Base-by-base conservation (phyloP, 1,140 invertebrate species). In the Eueides isabella region DNA sequence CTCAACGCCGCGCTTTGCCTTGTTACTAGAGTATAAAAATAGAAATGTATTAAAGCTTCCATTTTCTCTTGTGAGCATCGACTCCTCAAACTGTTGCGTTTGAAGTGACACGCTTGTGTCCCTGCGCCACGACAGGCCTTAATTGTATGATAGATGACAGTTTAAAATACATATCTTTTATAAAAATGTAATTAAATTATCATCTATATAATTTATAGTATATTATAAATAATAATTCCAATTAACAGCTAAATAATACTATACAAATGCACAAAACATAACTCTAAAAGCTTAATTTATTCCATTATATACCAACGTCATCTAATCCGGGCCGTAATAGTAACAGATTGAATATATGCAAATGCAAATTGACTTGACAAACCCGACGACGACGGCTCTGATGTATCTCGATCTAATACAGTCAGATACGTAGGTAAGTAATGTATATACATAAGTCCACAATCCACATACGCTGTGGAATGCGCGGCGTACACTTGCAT, bases 391-490 rank as follows among this genome's bases (percentile, higher is more conserved):
- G 76, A 75, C 67, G 72, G 74, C 73, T 75, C 67, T 71, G 63
- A 65, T 78, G 72, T 72, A 80, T 78, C 74, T 75, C 73, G 72
- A 80, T 80, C 71, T 79, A 74, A 79, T 79, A 79, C 72, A 80
- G 69, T 71, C 73, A 73, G 74, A 73, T 75, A 74, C 62, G 77
- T 86, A 74, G 66, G 77, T 86, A 80, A 71, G 78, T 86, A 87
- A 84, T 84, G 85, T 90, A 86, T 81, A 14, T 38, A 38, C n/a
- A 82, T 86, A 85, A n/a, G n/a, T n/a, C n/a, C n/a, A n/a, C n/a
- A 83, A 80, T 83, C 74, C 87, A 90, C 87, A 86, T 87, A 87
- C 84, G 87, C 85, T 80, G 78, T 85, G 89, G 88, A 90, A 92
- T 91, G 90, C 84, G 89, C 80, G 72, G 79, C 79, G 79, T 85